Conservation (phyloP, 2,797 vertebrate genomes). For the Scomberomorus guttatus region DNA sequence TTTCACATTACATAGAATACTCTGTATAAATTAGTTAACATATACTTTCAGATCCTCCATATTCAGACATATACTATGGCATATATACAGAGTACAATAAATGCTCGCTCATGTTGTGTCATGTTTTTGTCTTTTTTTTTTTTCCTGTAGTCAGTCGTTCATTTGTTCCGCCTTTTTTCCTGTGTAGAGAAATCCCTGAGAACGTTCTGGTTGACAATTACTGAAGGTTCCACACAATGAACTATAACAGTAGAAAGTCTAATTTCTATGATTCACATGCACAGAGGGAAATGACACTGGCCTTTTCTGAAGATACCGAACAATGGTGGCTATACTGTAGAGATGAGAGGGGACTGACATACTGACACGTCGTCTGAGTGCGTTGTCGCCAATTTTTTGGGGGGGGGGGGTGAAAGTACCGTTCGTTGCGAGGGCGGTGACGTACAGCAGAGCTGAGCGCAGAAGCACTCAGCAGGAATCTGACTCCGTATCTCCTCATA, state of each 20-base stretch:
- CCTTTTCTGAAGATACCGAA: slow-evolving; percentile 71
- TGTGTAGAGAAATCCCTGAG: slow-evolving; percentile 99
- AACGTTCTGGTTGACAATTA: slow-evolving; percentile 99
- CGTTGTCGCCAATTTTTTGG: slow-evolving; percentile 41
- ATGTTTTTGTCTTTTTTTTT: slow-evolving; percentile 66
- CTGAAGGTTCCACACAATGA: slow-evolving; percentile 94
- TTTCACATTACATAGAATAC: slow-evolving; percentile 99
- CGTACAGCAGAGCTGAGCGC: slow-evolving; percentile 65
- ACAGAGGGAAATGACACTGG: slow-evolving; percentile 82
- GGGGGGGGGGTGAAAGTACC: slow-evolving; percentile 40
- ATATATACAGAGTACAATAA: slow-evolving; percentile 99
- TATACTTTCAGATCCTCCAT: slow-evolving; percentile 97
- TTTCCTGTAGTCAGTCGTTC: slow-evolving; percentile 87
- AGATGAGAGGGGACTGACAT: slow-evolving; percentile 57
- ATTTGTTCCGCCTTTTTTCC: slow-evolving; percentile 88
- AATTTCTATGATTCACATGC: slow-evolving; percentile 84
- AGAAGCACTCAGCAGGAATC: slow-evolving; percentile 58
- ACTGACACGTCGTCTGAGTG: slow-evolving; percentile 31
- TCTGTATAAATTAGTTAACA: slow-evolving; percentile 99
- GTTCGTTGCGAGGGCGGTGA: slow-evolving; percentile 59
- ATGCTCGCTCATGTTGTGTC: slow-evolving; percentile 91
- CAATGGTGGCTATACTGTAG: slow-evolving; percentile 47
- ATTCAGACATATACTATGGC: slow-evolving; percentile 99
- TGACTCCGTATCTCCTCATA: slow-evolving; percentile 55
- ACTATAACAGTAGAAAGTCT: slow-evolving; percentile 88